Evolutionary conservation across 1,140 invertebrate genomes (phyloP), one percentile per base, ranked within the genome.

Genomic region (Prorops nasuta): DNA sequence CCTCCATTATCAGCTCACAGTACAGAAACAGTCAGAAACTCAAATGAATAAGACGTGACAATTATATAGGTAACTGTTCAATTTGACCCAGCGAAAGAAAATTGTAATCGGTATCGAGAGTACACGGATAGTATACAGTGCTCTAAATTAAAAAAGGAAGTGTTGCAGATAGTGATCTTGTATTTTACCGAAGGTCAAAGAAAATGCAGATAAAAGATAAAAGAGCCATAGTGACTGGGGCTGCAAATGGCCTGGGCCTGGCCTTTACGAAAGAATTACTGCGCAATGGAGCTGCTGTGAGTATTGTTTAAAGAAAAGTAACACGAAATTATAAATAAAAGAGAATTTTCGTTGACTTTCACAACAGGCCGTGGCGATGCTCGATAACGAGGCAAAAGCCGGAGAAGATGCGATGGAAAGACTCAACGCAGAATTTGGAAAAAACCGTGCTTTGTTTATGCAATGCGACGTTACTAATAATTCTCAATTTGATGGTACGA

Each of bases 171-270:
- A n/a, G n/a, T n/a, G n/a, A n/a, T n/a, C n/a, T n/a, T n/a, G n/a
- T n/a, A n/a, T n/a, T n/a, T n/a, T n/a, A n/a, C n/a, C n/a, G n/a
- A n/a, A n/a, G n/a, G n/a, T n/a, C n/a, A n/a, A n/a, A n/a, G n/a
- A 49, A 37, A 0, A 72, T 73, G 69, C 69, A 70, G 44, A 76
- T 69, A 51, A 72, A 54, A 60, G 72, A 58, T 37, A 80, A 81
- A 57, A 71, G 69, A 47, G 79, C 69, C 3, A 68, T 81, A 15
- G 64, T 81, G 3, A 79, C 78, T 8, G 80, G 80, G 3, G 73
- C 70, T 24, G 76, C 76, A 14, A 69, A 67, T 41, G 71, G 65
- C n/a, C 67, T 81, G 7, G 79, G 79, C 1, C 43, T 80, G n/a
- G 71, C 69, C 32, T 76, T 78, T 35, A 65, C 69, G 49, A 73